phyloP scores from a whole-genome alignment of 2,888 invertebrate species.

The Drosophila nr. perissopoda region DNA sequence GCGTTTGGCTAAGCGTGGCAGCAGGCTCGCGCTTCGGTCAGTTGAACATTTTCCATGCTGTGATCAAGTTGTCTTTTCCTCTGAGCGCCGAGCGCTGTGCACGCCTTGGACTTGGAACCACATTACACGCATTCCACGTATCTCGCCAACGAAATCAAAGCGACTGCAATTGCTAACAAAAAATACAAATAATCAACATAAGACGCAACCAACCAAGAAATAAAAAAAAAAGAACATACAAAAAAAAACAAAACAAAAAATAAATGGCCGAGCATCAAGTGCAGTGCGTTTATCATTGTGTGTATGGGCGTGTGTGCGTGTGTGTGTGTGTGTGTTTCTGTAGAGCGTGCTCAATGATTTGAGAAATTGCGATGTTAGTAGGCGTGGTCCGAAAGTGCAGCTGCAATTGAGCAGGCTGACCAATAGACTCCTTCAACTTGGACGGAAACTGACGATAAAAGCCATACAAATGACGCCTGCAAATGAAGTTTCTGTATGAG shows the following conservation, averaged over 20 bases:
- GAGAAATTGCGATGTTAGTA: conserved; percentile 32
- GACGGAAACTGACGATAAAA: conserved; percentile 51
- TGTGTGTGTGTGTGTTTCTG: conserved; percentile 10
- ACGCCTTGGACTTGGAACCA: conserved; percentile 78
- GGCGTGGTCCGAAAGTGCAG: conserved; percentile 43
- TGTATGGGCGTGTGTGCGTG: conserved; percentile 21
- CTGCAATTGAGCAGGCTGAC: conserved; percentile 17
- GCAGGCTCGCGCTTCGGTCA: conserved; percentile 72
- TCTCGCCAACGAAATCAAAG: conserved; percentile 45
- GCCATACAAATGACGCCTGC: conserved; percentile 47
- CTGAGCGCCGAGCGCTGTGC: conserved; percentile 78
- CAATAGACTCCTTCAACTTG: conserved; percentile 36
- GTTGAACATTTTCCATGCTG: conserved; percentile 80
- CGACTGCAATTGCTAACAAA: conserved; percentile 38
- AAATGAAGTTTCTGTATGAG: conserved; percentile 10
- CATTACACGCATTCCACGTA: conserved; percentile 52
- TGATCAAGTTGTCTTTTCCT: conserved; percentile 80
- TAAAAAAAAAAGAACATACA: neutral
- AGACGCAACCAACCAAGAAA: conserved; percentile 17
- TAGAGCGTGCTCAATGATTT: conserved; percentile 32
- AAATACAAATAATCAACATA: conserved; percentile 22
- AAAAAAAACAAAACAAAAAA: conserved; percentile 24
- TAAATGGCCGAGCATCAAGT: conserved; percentile 64
- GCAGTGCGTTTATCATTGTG: conserved; percentile 53
- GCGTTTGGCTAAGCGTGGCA: conserved; percentile 66